Percentiles rank a stretch among this genome's conserved stretches.
phyloP scores from a whole-genome alignment of 2,113 vertebrate genomes.

The Todiramphus chloris region DNA sequence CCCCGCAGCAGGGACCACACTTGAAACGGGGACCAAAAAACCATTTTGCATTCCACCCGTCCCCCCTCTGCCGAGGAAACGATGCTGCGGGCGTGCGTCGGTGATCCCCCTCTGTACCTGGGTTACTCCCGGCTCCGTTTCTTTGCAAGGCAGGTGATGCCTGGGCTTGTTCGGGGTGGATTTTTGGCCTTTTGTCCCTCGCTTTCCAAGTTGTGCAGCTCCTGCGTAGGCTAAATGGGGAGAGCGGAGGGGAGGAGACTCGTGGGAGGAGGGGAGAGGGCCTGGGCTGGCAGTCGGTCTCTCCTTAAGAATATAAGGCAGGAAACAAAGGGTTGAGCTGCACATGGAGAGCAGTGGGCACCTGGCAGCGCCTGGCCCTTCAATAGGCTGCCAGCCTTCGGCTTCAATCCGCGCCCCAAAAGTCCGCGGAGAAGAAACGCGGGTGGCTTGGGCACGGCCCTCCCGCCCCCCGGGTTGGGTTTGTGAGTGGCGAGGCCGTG shows the following conservation, averaged over 20 bases:
- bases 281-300: background rate
- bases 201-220: slow-evolving; percentile 18
- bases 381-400: background rate
- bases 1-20: accelerated
- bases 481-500: background rate
- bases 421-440: background rate
- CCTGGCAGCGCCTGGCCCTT: slow-evolving; percentile 15
- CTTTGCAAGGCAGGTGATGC: background rate
- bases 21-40: background rate
- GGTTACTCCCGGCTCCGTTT: background rate
- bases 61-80: accelerated
- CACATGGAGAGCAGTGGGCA: slow-evolving; percentile 28
- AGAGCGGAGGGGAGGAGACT: slow-evolving; percentile 43
- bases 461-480: background rate
- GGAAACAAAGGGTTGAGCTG: slow-evolving; percentile 58
- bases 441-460: background rate
- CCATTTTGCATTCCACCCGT: background rate
- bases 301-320: slow-evolving; percentile 1
- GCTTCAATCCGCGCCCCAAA: background rate
- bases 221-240: background rate
- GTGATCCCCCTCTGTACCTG: background rate
- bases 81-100: background rate
- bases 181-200: background rate
- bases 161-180: background rate
- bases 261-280: slow-evolving; percentile 33